Evolutionary conservation across 1,140 invertebrate genomes (phyloP), one percentile per base, ranked within the genome.

Genomic region (Trichonephila clavata): DNA sequence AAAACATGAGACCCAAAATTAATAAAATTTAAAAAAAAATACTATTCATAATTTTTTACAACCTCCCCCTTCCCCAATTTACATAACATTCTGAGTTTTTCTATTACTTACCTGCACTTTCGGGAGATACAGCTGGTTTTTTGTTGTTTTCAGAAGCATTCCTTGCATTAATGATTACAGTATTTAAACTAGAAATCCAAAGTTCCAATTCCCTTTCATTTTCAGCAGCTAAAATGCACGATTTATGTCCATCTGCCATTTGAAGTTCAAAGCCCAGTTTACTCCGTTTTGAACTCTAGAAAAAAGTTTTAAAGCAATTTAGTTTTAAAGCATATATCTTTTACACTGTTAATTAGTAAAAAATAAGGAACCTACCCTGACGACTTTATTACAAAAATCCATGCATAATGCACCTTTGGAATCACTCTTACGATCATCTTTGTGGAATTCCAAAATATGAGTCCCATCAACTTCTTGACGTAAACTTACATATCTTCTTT

Each of bases 321-420:
- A 39, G 32, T 39, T 39, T 1, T 39, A 39, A 39, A 39, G n/a
- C n/a, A n/a, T n/a, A 63, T 20, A 20, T 63, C 21, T 20, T 20
- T 0, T 18, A 18, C 5, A 18, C 3, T 63, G 20, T 63, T 20
- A 20, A 77, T 77, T 24, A 16, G 24, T 14, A 27, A 77, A 61
- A 8, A 18, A 59, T 50, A 59, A 39, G 91, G 63, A 57, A 95
- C 95, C 96, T 96, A 98, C 98, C 96, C 97, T 97, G 81, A 98
- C 96, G 94, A 98, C 98, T 95, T 98, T 98, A 3, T 97, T 97
- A 95, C 98, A 99, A 96, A 98, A 98, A 95, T 99, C 98, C 97
- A 99, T 97, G 94, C 98, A 98, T 96, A 99, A 98, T n/a, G 98
- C 98, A 93, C 98, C 97, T 96, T 99, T 99, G 1, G 97, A 97